Evolutionary conservation across 2,113 vertebrate genomes (phyloP).

Genomic region (Podocnemis expansa): DNA sequence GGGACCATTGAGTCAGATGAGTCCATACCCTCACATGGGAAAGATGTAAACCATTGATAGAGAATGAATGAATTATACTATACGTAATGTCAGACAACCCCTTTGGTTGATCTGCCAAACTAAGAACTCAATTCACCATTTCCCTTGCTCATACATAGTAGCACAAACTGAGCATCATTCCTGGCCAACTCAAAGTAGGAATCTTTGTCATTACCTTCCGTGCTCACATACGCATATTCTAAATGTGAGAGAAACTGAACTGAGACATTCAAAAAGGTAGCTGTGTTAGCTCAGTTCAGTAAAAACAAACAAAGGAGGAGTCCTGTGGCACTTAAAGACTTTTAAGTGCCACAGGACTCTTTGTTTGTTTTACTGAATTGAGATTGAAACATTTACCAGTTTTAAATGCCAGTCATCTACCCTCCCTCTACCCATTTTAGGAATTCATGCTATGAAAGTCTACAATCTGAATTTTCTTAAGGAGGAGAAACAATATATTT

Average conservation of each 20-base stretch:
- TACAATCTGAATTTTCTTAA: neutral
- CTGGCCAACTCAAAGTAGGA: neutral
- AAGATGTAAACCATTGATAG: neutral
- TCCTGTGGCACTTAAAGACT: too few species aligned
- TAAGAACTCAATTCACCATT: accelerated
- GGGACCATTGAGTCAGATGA: neutral
- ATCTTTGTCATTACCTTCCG: neutral
- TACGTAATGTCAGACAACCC: neutral
- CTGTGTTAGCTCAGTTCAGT: too few species aligned
- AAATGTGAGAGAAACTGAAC: neutral
- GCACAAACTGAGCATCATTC: neutral
- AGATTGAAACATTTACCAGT: neutral
- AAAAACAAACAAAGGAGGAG: too few species aligned
- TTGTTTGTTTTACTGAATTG: too few species aligned
- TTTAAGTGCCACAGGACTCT: too few species aligned
- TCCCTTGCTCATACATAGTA: neutral
- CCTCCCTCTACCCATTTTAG: neutral
- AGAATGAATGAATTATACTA: neutral
- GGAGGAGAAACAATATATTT: neutral
- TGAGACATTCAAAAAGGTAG: too few species aligned
- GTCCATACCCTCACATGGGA: neutral
- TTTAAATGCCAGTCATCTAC: neutral
- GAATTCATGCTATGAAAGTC: accelerated
- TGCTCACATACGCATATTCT: neutral
- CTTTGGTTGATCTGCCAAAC: neutral